Base-by-base conservation (phyloP, 2,113 vertebrate species). In the Ammospiza caudacuta region DNA sequence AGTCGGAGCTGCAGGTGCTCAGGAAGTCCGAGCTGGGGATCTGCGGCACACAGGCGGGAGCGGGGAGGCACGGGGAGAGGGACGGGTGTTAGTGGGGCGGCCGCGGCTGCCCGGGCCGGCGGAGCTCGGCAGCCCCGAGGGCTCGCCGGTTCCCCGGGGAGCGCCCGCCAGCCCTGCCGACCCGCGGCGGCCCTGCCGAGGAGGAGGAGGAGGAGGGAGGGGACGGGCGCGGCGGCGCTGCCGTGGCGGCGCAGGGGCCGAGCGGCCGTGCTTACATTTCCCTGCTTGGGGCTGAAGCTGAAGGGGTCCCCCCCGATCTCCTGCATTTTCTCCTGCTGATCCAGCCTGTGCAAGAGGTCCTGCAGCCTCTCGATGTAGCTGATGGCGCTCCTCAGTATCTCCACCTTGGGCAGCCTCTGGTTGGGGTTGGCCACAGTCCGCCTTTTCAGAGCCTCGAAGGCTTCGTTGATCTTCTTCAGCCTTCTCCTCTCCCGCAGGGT, bases 391-490 rank as follows among this genome's bases (percentile, higher is more conserved):
- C 99, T 98, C 96, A 99, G 98, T 92, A 99, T 99, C 98, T 99
- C 99, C 96, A 99, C 99, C 95, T 99, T 99, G 96, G 99, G 99
- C 93, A 99, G 98, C 96, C 99, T 96, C 98, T 99, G 99, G 97
- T 98, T 99, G 52, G 99, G 99, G 97, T 99, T 99, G 73, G 99
- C 98, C 96, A 99, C 99, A 46, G 99, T 99, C 95, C 99, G 97
- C 91, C 98, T 98, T 98, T 99, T 99, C 82, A 99, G 97, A 8
- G 98, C 99, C 57, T 99, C 99, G 85, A 99, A 99, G 89, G 99
- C 99, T 97, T 99, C 99, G 84, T 99, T 99, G 97, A 99, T 99
- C 98, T 99, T 99, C 97, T 99, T 99, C 25, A 99, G 98, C 62
- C 99, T 92, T 95, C 99, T 96, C 90, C 99, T 97, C 96, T 99